A percentile compares a stretch with the other conserved stretches of the same genome.
These are phyloP conservation scores for Onthophagus sagittarius DNA, from an alignment of 2,888 invertebrate genomes.

Conservation along the genomic window DNA sequence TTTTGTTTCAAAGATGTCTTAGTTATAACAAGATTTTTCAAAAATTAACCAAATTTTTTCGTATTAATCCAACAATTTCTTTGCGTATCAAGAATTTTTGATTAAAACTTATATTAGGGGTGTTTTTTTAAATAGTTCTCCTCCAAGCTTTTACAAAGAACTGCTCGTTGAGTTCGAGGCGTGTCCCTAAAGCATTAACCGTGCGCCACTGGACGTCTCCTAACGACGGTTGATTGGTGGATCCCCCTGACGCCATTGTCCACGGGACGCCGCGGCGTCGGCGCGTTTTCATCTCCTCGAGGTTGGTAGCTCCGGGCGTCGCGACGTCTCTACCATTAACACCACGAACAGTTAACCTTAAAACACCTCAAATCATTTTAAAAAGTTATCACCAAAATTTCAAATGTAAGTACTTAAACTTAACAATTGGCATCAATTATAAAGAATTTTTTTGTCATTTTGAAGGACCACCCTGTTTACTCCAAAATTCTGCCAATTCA, in stretches of 20 bases:
- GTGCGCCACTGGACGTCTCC: constrained; percentile 41
- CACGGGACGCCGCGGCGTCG: constrained; percentile 48
- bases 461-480: background rate
- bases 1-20: no score
- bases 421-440: no score
- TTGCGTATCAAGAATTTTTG: no score
- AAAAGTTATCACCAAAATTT: background rate
- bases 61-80: no score
- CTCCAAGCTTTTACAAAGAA: background rate
- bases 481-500: background rate
- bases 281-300: constrained; percentile 39
- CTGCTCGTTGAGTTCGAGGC: constrained; percentile 31
- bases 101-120: background rate
- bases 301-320: constrained; percentile 62
- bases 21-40: no score
- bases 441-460: background rate
- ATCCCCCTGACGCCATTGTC: constrained; percentile 46
- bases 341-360: constrained; percentile 38
- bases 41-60: no score
- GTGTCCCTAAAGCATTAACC: constrained; percentile 38
- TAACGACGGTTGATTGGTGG: constrained; percentile 42
- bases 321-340: constrained; percentile 53
- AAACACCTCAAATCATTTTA: constrained; percentile 35
- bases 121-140: background rate
- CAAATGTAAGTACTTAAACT: background rate